Base-by-base conservation (phyloP, 2,888 invertebrate species). In the Chaitophorus viminalis region DNA sequence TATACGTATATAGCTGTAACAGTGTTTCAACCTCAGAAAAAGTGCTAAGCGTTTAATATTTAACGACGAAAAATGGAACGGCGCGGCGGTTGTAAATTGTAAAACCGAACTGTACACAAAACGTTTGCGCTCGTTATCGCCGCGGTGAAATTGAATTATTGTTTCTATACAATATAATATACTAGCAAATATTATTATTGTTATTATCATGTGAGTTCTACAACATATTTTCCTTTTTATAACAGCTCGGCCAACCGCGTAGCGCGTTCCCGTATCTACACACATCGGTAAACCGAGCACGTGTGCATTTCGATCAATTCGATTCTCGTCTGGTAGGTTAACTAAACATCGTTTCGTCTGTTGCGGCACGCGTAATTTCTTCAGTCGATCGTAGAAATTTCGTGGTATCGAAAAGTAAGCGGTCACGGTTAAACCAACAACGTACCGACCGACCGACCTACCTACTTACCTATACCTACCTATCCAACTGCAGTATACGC, bases 241-340 rank as follows among this genome's bases (percentile, higher is more conserved):
- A 11, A 18, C 11, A 2, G 52, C 11, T 52, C 4, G 11, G 29
- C 11, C 1, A 68, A 29, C 68, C 68, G 68, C 68, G 11, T 18
- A n/a, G n/a, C n/a, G 11, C 60, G 60, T 6, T 25, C 1, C 4
- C n/a, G 31, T 2, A 36, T 65, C 39, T 3, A 3, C 46, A 68
- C n/a, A 18, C 52, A 33, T 72, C 52, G 72, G 52, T 72, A 82
- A 31, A 33, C 82, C 33, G 9, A 21, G 72, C 72, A 72, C 82
- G 82, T 54, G 82, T 54, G 82, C 54, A 17, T 33, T 9, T 25
- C 68, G 25, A 52, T 21, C 82, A 52, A 70, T 82, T 72, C 9
- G 82, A 82, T 54, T 52, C 4, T 33, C 33, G 82, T 82, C 81
- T 31, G 8, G 82, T 25, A 70, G 31, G 29, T 25, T n/a, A n/a